Conservation (phyloP, 2,888 invertebrate species). For the Chrysodeixis includens region DNA sequence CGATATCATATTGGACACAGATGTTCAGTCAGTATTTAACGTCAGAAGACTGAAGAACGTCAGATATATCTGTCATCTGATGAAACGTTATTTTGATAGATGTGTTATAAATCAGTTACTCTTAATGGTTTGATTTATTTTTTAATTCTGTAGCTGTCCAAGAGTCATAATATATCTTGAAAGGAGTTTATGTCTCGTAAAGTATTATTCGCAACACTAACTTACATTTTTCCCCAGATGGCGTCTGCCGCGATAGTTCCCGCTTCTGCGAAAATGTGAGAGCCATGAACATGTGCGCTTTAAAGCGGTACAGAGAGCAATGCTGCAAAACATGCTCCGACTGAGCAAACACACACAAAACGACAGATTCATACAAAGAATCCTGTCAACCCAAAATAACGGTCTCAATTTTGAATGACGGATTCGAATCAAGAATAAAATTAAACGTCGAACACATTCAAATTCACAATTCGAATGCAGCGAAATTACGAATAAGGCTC, state of each 20-base stretch:
- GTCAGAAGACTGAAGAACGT: no score
- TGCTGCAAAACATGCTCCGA: conserved; percentile 95
- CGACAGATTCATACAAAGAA: conserved; percentile 21
- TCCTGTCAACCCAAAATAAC: conserved; percentile 24
- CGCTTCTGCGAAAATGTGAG: conserved; percentile 96
- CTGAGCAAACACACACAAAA: conserved; percentile 56
- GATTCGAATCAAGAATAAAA: conserved; percentile 20
- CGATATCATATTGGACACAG: no score
- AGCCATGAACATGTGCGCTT: conserved; percentile 96
- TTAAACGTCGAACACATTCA: neutral
- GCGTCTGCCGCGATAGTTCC: conserved; percentile 94
- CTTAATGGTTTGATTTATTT: no score
- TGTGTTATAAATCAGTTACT: no score
- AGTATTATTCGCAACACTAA: no score
- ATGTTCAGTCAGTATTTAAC: no score
- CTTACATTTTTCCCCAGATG: conserved; percentile 78
- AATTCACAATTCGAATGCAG: conserved; percentile 18
- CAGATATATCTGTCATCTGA: no score
- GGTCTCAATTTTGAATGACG: conserved; percentile 34
- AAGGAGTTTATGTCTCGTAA: no score
- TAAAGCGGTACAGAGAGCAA: conserved; percentile 94
- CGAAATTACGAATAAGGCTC: conserved; percentile 29
- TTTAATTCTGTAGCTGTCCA: no score
- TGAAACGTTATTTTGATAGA: no score
- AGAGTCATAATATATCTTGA: no score